Evolutionary conservation across 2,797 vertebrate genomes (phyloP), one percentile per base, ranked within the genome.

Genomic region (Gambelia wislizenii): DNA sequence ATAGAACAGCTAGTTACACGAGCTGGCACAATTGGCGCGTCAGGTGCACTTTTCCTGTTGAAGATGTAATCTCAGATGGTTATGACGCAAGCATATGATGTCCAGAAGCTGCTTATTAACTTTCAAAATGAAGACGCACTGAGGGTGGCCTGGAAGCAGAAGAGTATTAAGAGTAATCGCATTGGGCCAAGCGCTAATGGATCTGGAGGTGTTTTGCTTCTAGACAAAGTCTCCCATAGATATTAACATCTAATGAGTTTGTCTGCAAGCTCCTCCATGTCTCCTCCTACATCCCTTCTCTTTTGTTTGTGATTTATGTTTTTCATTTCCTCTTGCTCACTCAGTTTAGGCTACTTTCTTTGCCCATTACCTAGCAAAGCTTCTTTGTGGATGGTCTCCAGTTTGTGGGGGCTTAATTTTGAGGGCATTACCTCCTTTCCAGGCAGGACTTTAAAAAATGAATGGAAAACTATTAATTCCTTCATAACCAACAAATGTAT

Each of bases 101-200:
- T 92, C 84, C n/a, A 94, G 93, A 93, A 92, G 91, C 86, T 94
- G 84, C 91, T 94, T 91, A 94, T 95, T 96, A 95, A 86, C 95
- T 94, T 72, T 91, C 90, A 67, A 92, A 92, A 87, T 91, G 85
- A 91, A 92, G 92, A 93, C 93, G 87, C 74, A 44, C 61, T 87
- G 89, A 75, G 79, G 92, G 86, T 84, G 6, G 1, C 70, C 0
- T 0, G 39, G 75, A 56, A 77, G 33, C 10, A 39, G 16, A 9
- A 72, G 49, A 59, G 85, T 91, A 91, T 52, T 90, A 90, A 94
- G 89, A 91, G 39, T 61, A 92, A 84, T 69, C 94, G 92, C 94
- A 94, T 92, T 93, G 94, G 77, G 86, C 91, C 94, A 92, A 93
- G 90, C 87, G 91, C 87, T 92, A 88, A 95, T 92, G 47, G 56